Percentiles rank a stretch among this genome's conserved stretches.
These are phyloP conservation scores for Megaceryle torquata DNA, from an alignment of 2,113 vertebrate genomes.

Conservation along the genomic window DNA sequence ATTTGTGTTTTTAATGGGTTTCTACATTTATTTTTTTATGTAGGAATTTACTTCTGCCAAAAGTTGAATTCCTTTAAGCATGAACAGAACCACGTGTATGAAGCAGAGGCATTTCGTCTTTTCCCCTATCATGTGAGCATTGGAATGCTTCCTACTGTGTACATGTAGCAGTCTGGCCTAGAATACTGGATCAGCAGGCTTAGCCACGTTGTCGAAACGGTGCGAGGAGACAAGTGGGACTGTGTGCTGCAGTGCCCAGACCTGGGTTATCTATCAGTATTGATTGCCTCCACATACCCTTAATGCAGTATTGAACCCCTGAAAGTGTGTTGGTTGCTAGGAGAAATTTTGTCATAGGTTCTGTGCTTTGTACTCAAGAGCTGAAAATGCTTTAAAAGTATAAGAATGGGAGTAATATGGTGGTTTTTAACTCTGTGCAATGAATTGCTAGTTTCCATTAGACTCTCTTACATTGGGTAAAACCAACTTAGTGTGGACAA, in stretches of 20 bases:
- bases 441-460: slow-evolving; percentile 36
- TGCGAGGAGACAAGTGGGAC: neutral
- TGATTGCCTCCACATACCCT: neutral
- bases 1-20: slow-evolving; percentile 41
- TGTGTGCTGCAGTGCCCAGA: neutral
- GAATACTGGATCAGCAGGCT: neutral
- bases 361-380: neutral
- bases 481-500: slow-evolving; percentile 26
- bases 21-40: slow-evolving; percentile 49
- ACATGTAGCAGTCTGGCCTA: neutral
- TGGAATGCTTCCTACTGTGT: neutral
- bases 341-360: neutral
- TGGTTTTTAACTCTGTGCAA: slow-evolving; percentile 47
- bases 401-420: neutral
- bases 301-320: neutral
- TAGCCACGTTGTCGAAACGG: neutral
- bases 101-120: neutral
- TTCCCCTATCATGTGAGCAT: neutral
- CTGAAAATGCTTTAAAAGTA: slow-evolving; percentile 46
- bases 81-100: neutral
- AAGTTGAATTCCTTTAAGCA: slow-evolving; percentile 9
- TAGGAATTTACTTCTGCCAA: slow-evolving; percentile 45
- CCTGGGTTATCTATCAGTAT: neutral
- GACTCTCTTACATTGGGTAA: neutral
- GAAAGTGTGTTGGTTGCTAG: neutral